phyloP scores from a whole-genome alignment of 2,888 invertebrate genomes.

The Thecophora atra region DNA sequence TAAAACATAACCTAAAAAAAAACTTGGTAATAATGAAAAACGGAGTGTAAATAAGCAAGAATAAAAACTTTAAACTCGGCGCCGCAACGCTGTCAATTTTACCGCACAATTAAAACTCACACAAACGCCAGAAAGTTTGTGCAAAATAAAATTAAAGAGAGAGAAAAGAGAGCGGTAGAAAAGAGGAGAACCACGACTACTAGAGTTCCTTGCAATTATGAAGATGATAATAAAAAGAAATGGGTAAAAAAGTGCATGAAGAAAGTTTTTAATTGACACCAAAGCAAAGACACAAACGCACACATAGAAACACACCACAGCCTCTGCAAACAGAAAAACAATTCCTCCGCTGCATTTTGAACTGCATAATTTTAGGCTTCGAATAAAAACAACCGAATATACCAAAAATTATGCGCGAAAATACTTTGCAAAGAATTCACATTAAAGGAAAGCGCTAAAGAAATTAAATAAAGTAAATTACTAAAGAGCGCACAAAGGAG shows the following conservation, averaged over 20 bases:
- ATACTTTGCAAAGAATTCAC: constrained; percentile 15
- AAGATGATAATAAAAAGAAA: constrained; percentile 6
- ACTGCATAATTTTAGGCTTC: constrained; percentile 11
- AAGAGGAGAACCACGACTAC: no score
- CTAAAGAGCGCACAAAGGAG: neutral
- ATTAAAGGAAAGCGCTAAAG: neutral
- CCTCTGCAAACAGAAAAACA: neutral
- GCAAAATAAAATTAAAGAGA: neutral
- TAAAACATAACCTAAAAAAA: no score
- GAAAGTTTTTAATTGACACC: constrained; percentile 24
- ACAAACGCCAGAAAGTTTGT: neutral
- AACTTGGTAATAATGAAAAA: neutral
- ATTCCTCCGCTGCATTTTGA: neutral
- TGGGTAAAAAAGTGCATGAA: neutral
- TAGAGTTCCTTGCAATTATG: constrained; percentile 18
- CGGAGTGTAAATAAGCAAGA: neutral
- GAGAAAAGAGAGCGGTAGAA: neutral
- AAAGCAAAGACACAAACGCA: neutral
- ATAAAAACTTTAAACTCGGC: constrained; percentile 1
- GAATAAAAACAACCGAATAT: neutral
- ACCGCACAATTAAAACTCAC: constrained; percentile 27
- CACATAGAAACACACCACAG: neutral
- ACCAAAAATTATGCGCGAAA: constrained; percentile 5
- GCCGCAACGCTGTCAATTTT: constrained; percentile 11
- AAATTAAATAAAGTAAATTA: neutral